Conservation (phyloP, 2,888 invertebrate genomes). For the Conomelus anceps region DNA sequence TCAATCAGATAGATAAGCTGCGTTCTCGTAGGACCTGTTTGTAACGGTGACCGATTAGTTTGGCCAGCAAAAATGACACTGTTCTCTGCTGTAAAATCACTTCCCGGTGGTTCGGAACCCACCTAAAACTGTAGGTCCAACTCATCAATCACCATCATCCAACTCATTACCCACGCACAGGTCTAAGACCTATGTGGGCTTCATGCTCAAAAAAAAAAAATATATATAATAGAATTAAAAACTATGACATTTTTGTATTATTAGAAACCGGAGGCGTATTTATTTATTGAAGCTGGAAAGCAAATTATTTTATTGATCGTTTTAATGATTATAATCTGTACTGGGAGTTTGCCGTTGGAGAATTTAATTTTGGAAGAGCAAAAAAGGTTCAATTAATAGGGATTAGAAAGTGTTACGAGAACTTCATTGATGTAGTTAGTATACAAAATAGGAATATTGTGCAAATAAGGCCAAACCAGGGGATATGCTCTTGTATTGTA, state of each 20-base stretch:
- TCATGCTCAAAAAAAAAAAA: too few relatives aligned
- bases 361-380: neutral
- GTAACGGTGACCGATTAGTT: too few relatives aligned
- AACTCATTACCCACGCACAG: too few relatives aligned
- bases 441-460: neutral
- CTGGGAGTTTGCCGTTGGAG: neutral
- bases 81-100: too few relatives aligned
- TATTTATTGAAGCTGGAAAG: neutral
- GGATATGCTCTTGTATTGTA: neutral
- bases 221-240: neutral
- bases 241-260: neutral
- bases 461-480: neutral
- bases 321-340: neutral
- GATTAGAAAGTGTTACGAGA: neutral
- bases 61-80: too few relatives aligned
- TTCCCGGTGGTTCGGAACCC: too few relatives aligned
- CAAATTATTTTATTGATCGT: neutral
- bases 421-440: neutral
- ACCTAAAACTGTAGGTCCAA: too few relatives aligned
- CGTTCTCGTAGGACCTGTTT: too few relatives aligned
- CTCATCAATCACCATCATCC: too few relatives aligned
- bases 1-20: too few relatives aligned
- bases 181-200: too few relatives aligned
- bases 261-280: too few relatives aligned
- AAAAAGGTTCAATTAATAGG: neutral